Evolutionary conservation across 2,888 invertebrate species (phyloP), one percentile per base, ranked within the genome.

Genomic region (Diplolepis rosae): DNA sequence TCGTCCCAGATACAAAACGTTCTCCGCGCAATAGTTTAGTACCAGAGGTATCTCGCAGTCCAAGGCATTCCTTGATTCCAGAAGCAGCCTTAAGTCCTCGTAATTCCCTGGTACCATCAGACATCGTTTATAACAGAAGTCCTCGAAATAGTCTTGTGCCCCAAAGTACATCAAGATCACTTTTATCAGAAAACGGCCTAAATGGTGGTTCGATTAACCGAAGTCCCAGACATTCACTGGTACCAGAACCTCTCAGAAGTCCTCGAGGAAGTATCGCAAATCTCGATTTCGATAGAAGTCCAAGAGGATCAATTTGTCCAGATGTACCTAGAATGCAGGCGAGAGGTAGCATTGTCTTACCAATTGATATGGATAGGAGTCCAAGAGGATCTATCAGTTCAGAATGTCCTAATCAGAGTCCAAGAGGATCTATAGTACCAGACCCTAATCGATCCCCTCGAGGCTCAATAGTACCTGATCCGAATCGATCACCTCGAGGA

Each of bases 31-130:
- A 90, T 84, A 93, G 93, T 82, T 86, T 91, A 35, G 90, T 91
- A 67, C 92, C 92, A 4, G 91, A 91, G 76, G 90, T 91, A 56
- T 86, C 91, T 0, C 89, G 92, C 66, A 92, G 91, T 83, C 92
- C 93, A 0, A 88, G 93, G 70, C 90, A 93, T 77, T 93, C 92
- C 75, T 89, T 93, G 67, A 90, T 91, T 0, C 92, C 92, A 5
- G 90, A 89, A 0, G 89, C 90, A 1, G 84, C 89, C 0, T 90
- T 91, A 73, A 92, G 92, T 70, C 91, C 93, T 0, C 89, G 93
- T 69, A 92, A 92, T 80, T 92, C 93, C 9, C 90, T 93, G 52
- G 90, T 92, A 24, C 92, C 93, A 22, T 92, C 92, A 35, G 93
- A 93, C 54, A 32, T 83, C 74, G 73, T 84, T 71, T 85, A 87